Conservation (phyloP, 2,888 invertebrate species). For the Leptinotarsa tumamoca region DNA sequence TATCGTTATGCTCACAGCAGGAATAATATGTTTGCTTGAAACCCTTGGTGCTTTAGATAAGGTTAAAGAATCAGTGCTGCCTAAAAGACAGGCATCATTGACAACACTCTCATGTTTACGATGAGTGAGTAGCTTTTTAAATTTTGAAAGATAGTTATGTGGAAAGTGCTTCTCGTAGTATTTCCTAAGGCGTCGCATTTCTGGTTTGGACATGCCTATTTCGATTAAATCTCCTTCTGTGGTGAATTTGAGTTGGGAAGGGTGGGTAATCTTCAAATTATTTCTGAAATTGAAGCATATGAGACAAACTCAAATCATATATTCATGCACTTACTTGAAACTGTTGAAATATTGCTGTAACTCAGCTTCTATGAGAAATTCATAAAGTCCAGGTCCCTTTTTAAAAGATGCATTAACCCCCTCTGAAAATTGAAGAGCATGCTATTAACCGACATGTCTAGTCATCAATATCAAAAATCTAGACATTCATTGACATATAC, state of each 20-base stretch:
- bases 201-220: constrained; percentile 94
- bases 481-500: constrained; percentile 1
- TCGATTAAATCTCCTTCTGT: constrained; percentile 91
- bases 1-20: constrained; percentile 88
- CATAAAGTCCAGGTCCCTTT: constrained; percentile 79
- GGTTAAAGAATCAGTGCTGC: constrained; percentile 62
- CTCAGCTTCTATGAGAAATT: constrained; percentile 94
- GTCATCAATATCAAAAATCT: constrained; percentile 8
- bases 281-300: constrained; percentile 71
- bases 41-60: constrained; percentile 70
- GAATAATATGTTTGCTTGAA: constrained; percentile 87
- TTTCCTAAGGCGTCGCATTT: constrained; percentile 93
- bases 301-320: constrained; percentile 24
- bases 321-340: constrained; percentile 72
- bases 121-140: constrained; percentile 83
- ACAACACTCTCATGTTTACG: constrained; percentile 68
- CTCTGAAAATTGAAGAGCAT: constrained; percentile 48
- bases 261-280: constrained; percentile 89
- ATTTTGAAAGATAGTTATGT: constrained; percentile 91
- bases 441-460: not conserved
- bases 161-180: constrained; percentile 94
- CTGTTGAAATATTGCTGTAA: constrained; percentile 90
- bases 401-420: constrained; percentile 62
- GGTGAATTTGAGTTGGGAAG: constrained; percentile 93
- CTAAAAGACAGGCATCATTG: constrained; percentile 55